Evolutionary conservation across 2,888 invertebrate genomes (phyloP), one percentile per base, ranked within the genome.

Genomic region (Melanotus villosus): DNA sequence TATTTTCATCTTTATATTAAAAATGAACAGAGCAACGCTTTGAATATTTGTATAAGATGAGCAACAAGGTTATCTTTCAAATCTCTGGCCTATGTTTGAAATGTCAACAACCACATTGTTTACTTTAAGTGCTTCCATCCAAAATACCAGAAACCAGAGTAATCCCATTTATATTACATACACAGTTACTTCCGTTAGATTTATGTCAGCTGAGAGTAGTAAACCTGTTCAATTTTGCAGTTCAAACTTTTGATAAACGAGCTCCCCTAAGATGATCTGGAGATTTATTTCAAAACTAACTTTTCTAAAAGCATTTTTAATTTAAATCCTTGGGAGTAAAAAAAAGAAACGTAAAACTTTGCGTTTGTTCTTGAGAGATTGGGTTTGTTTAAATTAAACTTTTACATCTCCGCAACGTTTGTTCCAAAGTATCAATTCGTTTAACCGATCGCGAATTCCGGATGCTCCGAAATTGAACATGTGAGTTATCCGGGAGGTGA

Each of bases 401-500:
- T 52, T 32, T 52, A 52, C 52, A 32, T 52, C 34, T 32, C 56
- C 16, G 54, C 14, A 18, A 10, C 30, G 43, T 57, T 65, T 65
- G 65, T 65, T 65, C 36, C 36, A 10, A 65, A 65, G 56, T 54
- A 65, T 56, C 65, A 56, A 56, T 63, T 63, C 34, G 41, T 58
- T 57, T 57, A 63, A 63, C 56, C 57, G 30, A 63, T 62, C 62
- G 38, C 57, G 57, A 68, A 63, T 63, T 68, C 63, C 57, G 38
- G 38, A 50, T 58, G 68, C 21, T 58, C 36, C 57, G 63, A 68
- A 68, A 68, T 63, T 68, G 68, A 64, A 64, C 68, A 68, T 68
- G 63, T 63, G 50, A 68, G 63, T 68, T 68, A 68, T 68, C 68
- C 50, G 50, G 63, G 63, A 68, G 68, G 68, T 68, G 68, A 57